Conservation (phyloP, 2,888 invertebrate genomes). For the Lasioglossum marginatum region DNA sequence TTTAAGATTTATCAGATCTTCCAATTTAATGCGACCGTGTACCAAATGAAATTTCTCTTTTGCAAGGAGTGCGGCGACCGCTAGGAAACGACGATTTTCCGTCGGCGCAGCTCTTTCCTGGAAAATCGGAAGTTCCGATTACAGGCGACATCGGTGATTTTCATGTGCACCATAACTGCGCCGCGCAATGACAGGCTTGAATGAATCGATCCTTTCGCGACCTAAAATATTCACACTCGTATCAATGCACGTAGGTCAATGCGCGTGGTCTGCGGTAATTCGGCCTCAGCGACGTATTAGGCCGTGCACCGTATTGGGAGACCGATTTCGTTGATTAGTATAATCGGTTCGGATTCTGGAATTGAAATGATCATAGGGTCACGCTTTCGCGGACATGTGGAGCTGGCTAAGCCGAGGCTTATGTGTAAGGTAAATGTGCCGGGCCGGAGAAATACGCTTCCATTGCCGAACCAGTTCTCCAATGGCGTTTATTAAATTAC, state of each 20-base stretch:
- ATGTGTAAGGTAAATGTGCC: neutral
- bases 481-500: neutral
- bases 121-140: neutral
- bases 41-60: neutral
- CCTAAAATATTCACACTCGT: conserved; percentile 65
- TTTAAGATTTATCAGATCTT: neutral
- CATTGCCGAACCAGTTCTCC: neutral
- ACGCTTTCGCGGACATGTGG: neutral
- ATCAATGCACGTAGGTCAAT: conserved; percentile 53
- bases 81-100: neutral
- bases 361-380: neutral
- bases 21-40: neutral
- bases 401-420: neutral
- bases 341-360: conserved; percentile 21
- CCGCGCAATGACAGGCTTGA: conserved; percentile 49
- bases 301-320: conserved; percentile 1
- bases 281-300: conserved; percentile 33
- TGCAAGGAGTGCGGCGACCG: neutral
- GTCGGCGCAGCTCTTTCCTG: neutral
- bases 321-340: conserved; percentile 17
- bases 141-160: conserved; percentile 17
- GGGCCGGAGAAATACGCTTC: neutral
- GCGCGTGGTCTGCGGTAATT: conserved; percentile 53
- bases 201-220: conserved; percentile 61
- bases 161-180: conserved; percentile 12